Percentiles rank a stretch among this genome's conserved stretches.
These are phyloP conservation scores for Ptychobarbus kaznakovi DNA, from an alignment of 2,797 vertebrate genomes.

Conservation along the genomic window DNA sequence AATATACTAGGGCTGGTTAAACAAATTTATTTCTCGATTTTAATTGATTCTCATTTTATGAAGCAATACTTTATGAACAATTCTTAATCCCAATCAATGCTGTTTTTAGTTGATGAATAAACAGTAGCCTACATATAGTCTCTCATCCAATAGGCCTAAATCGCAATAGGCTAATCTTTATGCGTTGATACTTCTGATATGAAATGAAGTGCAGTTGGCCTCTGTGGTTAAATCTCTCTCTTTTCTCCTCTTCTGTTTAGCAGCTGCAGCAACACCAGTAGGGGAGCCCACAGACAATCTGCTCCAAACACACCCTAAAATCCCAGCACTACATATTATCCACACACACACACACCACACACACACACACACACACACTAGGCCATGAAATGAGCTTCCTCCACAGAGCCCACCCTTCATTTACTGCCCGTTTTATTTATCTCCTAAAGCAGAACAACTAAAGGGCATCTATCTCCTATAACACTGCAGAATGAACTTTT, in stretches of 20 bases:
- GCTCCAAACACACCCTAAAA: constrained; percentile 59
- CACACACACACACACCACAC: constrained; percentile 41
- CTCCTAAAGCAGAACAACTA: constrained; percentile 44
- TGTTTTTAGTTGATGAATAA: too few species aligned
- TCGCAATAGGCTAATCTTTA: too few species aligned
- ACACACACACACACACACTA: constrained; percentile 49
- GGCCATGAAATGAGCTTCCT: constrained; percentile 53
- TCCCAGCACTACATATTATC: constrained; percentile 46
- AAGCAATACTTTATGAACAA: too few species aligned
- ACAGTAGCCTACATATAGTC: too few species aligned
- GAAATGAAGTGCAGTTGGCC: constrained; percentile 15
- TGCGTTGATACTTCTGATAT: too few species aligned
- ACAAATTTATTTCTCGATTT: too few species aligned
- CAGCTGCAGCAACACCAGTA: constrained; percentile 63
- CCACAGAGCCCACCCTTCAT: constrained; percentile 46
- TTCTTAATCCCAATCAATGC: too few species aligned
- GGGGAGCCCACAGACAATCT: constrained; percentile 63
- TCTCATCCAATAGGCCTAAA: too few species aligned
- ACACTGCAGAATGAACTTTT: not conserved
- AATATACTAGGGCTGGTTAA: too few species aligned
- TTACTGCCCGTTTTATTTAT: constrained; percentile 46
- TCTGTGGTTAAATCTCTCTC: constrained; percentile 42
- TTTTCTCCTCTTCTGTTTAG: constrained; percentile 32
- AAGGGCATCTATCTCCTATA: constrained; percentile 11
- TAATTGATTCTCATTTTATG: too few species aligned